These are phyloP conservation scores for Danaus chrysippus DNA, from an alignment of 2,888 invertebrate genomes.

Conservation along the genomic window DNA sequence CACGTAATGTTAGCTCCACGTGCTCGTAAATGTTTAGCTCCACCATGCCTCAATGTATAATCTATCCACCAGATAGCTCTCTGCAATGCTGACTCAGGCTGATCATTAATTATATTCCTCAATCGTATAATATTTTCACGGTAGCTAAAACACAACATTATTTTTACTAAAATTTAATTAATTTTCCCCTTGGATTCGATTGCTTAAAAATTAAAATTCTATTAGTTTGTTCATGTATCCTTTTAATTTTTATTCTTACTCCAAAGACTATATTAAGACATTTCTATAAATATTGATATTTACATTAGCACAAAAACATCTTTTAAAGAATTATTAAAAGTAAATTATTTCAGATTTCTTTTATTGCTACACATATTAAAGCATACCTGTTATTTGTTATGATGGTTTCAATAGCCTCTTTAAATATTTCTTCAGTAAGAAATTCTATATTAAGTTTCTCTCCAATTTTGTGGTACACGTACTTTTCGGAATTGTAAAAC, in stretches of 20 bases:
- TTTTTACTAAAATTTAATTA: neutral
- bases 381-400: constrained; percentile 34
- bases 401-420: constrained; percentile 35
- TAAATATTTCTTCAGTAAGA: constrained; percentile 36
- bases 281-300: too few species aligned
- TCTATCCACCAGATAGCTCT: constrained; percentile 39
- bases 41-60: constrained; percentile 33
- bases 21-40: constrained; percentile 31
- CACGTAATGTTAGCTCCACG: constrained; percentile 29
- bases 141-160: constrained; percentile 28
- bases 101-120: constrained; percentile 29
- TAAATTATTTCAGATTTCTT: too few species aligned
- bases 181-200: neutral
- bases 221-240: constrained; percentile 14
- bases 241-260: too few species aligned
- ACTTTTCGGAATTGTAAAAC: constrained; percentile 50
- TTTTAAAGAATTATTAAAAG: too few species aligned
- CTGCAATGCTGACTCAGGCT: constrained; percentile 30
- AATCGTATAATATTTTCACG: constrained; percentile 28
- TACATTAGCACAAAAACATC: too few species aligned
- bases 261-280: too few species aligned
- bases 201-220: neutral
- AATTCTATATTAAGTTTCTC: constrained; percentile 37
- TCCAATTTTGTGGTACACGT: constrained; percentile 44
- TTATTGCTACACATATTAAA: neutral